Conservation (phyloP, 2,113 vertebrate genomes). For the Butorides virescens region DNA sequence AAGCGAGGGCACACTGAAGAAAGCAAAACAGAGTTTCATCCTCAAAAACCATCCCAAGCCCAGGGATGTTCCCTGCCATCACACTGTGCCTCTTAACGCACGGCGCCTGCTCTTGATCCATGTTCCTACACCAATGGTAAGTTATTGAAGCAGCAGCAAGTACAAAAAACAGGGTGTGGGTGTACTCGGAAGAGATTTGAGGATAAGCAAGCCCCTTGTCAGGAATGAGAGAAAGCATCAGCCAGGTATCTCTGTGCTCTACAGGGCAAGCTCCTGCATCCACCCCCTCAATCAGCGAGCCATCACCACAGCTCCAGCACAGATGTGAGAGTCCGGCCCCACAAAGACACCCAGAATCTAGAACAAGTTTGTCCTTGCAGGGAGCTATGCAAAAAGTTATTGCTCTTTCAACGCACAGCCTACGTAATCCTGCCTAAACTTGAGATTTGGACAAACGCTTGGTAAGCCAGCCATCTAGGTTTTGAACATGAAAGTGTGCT, state of each 20-base stretch:
- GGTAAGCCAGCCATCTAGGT: not conserved
- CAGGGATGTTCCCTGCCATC: not conserved
- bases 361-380: not conserved
- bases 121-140: not conserved
- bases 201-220: not conserved
- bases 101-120: not conserved
- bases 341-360: not conserved
- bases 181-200: not conserved
- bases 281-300: not conserved
- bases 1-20: not conserved
- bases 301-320: not conserved
- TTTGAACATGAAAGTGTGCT: not conserved
- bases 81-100: not conserved
- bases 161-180: not conserved
- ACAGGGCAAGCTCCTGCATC: not conserved
- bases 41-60: not conserved
- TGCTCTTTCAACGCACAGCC: not conserved
- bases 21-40: not conserved
- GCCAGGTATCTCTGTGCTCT: not conserved
- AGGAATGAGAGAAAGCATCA: not conserved
- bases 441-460: not conserved
- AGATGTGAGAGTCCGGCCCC: not conserved
- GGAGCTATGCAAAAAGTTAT: not conserved
- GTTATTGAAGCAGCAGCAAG: not conserved
- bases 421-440: not conserved